phyloP scores from a whole-genome alignment of 2,797 vertebrate genomes.

The Anguilla marmorata region DNA sequence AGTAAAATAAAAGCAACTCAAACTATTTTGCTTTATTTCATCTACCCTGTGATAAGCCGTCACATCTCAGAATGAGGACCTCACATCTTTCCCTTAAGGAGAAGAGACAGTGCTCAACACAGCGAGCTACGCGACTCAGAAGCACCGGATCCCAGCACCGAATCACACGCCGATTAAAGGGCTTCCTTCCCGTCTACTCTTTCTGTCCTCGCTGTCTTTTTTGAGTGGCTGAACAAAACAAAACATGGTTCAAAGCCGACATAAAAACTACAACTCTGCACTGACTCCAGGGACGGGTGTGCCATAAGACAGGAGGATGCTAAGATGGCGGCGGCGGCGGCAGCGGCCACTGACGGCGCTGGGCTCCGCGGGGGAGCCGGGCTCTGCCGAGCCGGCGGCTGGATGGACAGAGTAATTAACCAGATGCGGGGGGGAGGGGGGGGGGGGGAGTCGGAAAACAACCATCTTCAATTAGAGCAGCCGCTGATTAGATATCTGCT shows the following conservation, averaged over 20 bases:
- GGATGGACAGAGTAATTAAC: conserved; percentile 41
- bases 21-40: conserved; percentile 4
- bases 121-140: background rate
- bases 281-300: background rate
- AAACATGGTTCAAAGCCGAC: background rate
- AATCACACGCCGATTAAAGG: conserved; percentile 9
- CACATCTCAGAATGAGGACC: background rate
- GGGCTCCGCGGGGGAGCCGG: background rate
- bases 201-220: background rate
- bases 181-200: background rate
- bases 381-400: background rate
- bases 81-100: background rate
- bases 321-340: background rate
- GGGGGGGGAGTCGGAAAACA: conserved; percentile 60
- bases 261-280: background rate
- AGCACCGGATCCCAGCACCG: background rate
- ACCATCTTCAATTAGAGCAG: conserved; percentile 72
- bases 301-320: too few species aligned
- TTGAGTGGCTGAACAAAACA: background rate
- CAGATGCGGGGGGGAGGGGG: conserved; percentile 48
- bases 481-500: conserved; percentile 64
- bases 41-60: background rate
- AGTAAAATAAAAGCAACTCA: background rate
- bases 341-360: background rate
- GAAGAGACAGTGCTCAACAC: background rate